Percentiles rank a stretch among this genome's conserved stretches.
phyloP scores from a whole-genome alignment of 2,888 invertebrate genomes.

The Lottia scabra region DNA sequence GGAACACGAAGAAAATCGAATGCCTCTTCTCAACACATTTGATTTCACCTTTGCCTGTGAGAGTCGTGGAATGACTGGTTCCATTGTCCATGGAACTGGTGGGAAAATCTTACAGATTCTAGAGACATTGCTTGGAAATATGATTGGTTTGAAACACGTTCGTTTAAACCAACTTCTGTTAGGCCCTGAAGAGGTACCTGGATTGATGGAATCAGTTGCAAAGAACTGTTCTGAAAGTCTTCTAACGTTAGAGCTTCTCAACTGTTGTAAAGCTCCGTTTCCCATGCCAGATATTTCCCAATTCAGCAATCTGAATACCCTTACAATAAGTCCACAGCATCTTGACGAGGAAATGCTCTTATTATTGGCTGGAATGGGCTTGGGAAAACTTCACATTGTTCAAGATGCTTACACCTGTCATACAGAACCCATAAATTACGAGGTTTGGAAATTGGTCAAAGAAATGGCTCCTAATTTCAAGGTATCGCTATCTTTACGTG shows the following conservation, averaged over 20 bases:
- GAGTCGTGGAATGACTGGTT: conserved; percentile 48
- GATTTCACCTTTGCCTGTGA: conserved; percentile 80
- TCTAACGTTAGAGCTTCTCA: conserved; percentile 77
- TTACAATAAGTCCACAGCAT: conserved; percentile 74
- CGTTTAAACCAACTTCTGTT: conserved; percentile 82
- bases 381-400: conserved; percentile 79
- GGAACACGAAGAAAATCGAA: conserved; percentile 44
- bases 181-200: conserved; percentile 76
- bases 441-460: conserved; percentile 73
- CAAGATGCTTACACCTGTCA: conserved; percentile 75
- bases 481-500: conserved; percentile 80
- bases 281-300: conserved; percentile 81
- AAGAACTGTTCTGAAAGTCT: conserved; percentile 76
- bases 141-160: conserved; percentile 76
- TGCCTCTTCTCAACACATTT: conserved; percentile 63
- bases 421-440: conserved; percentile 53
- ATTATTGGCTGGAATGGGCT: conserved; percentile 75
- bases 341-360: conserved; percentile 80
- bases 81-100: conserved; percentile 80
- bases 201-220: conserved; percentile 79
- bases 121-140: conserved; percentile 76
- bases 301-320: conserved; percentile 79
- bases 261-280: conserved; percentile 79
- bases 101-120: conserved; percentile 70
- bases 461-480: conserved; percentile 75